Evolutionary conservation across 2,797 vertebrate genomes (phyloP).

Genomic region (Dicrostonyx torquatus): DNA sequence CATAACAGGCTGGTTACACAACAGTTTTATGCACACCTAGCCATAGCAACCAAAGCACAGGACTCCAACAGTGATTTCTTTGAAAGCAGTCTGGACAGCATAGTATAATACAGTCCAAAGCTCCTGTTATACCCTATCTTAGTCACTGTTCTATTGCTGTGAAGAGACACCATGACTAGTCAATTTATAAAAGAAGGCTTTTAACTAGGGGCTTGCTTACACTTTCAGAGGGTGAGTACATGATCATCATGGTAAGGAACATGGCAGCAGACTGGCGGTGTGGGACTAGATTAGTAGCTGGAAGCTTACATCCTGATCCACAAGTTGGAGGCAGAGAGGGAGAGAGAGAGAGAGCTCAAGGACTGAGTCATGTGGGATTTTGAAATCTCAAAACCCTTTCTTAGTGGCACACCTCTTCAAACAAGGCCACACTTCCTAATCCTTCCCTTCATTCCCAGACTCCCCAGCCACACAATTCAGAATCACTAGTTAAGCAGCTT

Average conservation of each 20-base stretch:
- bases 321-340: not conserved
- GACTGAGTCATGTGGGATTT: not conserved
- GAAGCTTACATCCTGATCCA: not conserved
- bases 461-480: not conserved
- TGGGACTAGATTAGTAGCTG: not conserved
- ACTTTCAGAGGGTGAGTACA: not conserved
- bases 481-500: not conserved
- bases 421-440: not conserved
- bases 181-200: not conserved
- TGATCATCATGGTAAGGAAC: not conserved
- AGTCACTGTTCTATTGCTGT: not conserved
- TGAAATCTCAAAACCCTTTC: not conserved
- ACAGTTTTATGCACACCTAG: not conserved
- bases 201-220: not conserved
- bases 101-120: not conserved
- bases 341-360: not conserved
- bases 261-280: not conserved
- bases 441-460: not conserved
- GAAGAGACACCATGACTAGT: not conserved
- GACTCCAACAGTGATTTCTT: not conserved
- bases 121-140: not conserved
- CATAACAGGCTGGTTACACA: not conserved
- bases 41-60: conserved; percentile 11
- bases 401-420: not conserved
- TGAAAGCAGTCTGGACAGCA: conserved; percentile 18